Conservation (phyloP, 2,113 vertebrate species). For the Felis chaus region DNA sequence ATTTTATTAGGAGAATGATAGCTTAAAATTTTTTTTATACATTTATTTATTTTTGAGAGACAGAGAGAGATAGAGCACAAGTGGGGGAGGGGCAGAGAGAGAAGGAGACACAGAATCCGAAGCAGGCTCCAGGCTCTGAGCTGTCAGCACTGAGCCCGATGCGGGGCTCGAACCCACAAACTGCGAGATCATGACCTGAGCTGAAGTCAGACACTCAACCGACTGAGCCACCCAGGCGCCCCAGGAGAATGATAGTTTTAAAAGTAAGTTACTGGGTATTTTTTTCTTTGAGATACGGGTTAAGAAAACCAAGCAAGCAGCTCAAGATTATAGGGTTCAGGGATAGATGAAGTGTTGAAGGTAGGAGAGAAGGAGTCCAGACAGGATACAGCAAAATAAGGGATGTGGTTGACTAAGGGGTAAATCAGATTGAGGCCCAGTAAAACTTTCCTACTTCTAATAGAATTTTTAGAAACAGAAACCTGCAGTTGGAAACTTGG, state of each 20-base stretch:
- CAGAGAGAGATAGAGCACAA: no score
- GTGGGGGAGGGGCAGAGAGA: no score
- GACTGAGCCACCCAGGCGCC: no score
- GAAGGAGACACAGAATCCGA: no score
- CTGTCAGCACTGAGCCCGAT: no score
- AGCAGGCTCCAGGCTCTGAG: no score
- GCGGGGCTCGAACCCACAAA: no score
- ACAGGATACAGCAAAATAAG: constrained; percentile 56
- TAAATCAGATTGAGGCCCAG: neutral
- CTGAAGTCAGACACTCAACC: no score
- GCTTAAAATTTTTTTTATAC: neutral
- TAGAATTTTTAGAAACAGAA: constrained; percentile 72
- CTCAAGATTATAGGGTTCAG: neutral
- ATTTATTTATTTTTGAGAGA: no score
- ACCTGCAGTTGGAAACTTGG: constrained; percentile 68
- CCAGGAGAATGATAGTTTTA: neutral
- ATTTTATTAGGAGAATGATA: constrained; percentile 15
- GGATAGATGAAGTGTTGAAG: neutral
- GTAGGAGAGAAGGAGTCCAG: neutral
- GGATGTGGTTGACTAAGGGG: constrained; percentile 30
- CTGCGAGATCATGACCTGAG: no score
- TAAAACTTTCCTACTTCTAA: constrained; percentile 50
- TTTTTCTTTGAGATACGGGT: neutral
- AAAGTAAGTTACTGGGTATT: constrained; percentile 17
- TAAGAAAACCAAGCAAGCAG: constrained; percentile 7